Base-by-base conservation (phyloP, 2,113 vertebrate genomes). In the Phyllostomus discolor region DNA sequence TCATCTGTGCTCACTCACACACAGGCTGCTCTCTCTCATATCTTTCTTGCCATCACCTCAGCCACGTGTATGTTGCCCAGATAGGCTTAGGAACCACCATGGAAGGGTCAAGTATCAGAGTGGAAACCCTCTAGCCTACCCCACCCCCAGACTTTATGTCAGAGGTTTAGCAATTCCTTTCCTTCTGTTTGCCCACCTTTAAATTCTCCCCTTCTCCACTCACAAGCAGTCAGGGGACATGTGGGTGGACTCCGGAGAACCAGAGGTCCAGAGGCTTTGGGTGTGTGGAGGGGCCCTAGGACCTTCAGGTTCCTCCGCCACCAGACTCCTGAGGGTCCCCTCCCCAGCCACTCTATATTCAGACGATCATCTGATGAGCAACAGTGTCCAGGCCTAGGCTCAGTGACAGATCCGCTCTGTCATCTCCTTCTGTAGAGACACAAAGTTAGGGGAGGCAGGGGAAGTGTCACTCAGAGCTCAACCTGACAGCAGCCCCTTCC, bases 381-480 rank as follows among this genome's bases (percentile, higher is more conserved):
- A 75, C 54, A 87, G 80, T 22, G 50, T 96, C 64, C 88, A 91
- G 92, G 91, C 52, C 72, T 70, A 80, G 41, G 62, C 76, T 99
- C 97, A 99, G 94, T 98, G 99, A 98, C 99, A 99, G 97, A 99
- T 99, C 76, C 99, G 98, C 97, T 99, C 99, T 87, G 99, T 99
- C 99, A 99, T 99, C 98, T 99, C 99, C 98, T 97, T 99, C 99
- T 99, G 99, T 79, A 91, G 97, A 95, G 96, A 98, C 92, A 97
- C 26, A 97, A 96, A 62, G 64, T 41, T 33, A 28, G 75, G 75
- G 26, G 24, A 5, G 31, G 28, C 5, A 1, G 54, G 50, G 38
- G 38, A 80, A 33, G 41, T 28, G 66, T 96, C 28, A 87, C 50
- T 97, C 54, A 89, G 48, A 87, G 16, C 78, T 91, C n/a, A 73